Conservation (phyloP, 2,797 vertebrate genomes). For the Coreius guichenoti region DNA sequence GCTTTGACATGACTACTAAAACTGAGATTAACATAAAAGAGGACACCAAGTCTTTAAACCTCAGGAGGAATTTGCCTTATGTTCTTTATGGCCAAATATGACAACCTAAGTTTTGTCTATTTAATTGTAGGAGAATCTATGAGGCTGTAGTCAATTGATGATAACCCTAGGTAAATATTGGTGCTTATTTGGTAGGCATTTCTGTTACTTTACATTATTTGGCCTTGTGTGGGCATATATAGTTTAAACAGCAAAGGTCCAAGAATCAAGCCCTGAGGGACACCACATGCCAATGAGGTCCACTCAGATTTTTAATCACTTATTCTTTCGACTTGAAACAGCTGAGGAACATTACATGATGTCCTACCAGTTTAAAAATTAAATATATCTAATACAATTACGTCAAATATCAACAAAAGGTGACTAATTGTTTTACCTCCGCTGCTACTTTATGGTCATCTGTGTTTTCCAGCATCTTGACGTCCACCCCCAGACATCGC, state of each 20-base stretch:
- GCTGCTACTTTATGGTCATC: slow-evolving; percentile 87
- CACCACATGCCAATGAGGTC: not conserved
- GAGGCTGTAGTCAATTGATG: not conserved
- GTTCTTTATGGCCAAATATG: not conserved
- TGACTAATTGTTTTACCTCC: slow-evolving; percentile 72
- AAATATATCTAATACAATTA: not conserved
- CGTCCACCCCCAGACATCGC: slow-evolving; percentile 86
- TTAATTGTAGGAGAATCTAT: not conserved
- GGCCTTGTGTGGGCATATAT: not conserved
- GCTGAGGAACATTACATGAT: not conserved
- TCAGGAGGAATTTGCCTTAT: not conserved
- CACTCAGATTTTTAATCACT: not conserved
- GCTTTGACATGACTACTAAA: not conserved
- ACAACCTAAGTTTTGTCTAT: not conserved
- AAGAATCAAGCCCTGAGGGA: not conserved
- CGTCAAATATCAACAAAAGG: not conserved
- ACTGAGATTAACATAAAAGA: not conserved
- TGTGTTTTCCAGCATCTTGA: slow-evolving; percentile 78
- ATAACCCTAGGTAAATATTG: not conserved
- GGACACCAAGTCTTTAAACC: not conserved
- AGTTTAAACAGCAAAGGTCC: not conserved
- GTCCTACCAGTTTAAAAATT: not conserved
- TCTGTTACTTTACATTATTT: not conserved
- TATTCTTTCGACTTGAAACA: not conserved
- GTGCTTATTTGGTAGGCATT: not conserved